phyloP scores from a whole-genome alignment of 2,888 invertebrate genomes.

The Hipparchia sbordonii region DNA sequence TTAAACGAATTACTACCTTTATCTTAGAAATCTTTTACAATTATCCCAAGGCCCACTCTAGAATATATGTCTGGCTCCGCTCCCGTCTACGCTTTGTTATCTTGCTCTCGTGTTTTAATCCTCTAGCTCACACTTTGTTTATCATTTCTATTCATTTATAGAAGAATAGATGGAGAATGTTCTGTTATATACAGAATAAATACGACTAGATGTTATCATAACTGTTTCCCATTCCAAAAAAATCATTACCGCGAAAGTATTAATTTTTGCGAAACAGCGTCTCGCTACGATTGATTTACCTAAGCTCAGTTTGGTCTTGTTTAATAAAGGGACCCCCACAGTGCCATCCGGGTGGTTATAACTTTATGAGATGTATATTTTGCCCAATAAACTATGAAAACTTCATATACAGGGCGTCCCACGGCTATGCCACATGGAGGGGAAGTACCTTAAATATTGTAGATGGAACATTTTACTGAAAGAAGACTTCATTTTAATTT shows the following conservation, averaged over 20 bases:
- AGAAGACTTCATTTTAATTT: too few species aligned
- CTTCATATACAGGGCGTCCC: too few species aligned
- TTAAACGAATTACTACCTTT: background rate
- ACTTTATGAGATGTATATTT: background rate
- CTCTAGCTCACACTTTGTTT: constrained; percentile 5
- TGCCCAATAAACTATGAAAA: too few species aligned
- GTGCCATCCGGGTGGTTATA: background rate
- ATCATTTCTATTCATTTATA: constrained; percentile 1
- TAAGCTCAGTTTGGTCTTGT: background rate
- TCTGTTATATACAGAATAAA: background rate
- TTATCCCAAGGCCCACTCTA: background rate
- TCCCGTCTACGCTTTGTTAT: background rate
- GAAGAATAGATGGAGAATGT: background rate
- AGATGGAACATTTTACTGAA: too few species aligned
- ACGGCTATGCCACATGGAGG: too few species aligned
- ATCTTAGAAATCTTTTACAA: background rate
- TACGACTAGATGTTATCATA: background rate
- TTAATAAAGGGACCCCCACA: background rate
- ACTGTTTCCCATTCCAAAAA: background rate
- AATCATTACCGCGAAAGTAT: background rate
- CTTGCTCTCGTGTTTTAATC: background rate
- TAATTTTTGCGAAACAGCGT: background rate
- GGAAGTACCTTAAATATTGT: too few species aligned
- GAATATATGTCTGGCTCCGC: background rate
- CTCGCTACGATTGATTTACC: background rate